phyloP scores from a whole-genome alignment of 1,140 invertebrate species.

The Pristionchus pacificus region DNA sequence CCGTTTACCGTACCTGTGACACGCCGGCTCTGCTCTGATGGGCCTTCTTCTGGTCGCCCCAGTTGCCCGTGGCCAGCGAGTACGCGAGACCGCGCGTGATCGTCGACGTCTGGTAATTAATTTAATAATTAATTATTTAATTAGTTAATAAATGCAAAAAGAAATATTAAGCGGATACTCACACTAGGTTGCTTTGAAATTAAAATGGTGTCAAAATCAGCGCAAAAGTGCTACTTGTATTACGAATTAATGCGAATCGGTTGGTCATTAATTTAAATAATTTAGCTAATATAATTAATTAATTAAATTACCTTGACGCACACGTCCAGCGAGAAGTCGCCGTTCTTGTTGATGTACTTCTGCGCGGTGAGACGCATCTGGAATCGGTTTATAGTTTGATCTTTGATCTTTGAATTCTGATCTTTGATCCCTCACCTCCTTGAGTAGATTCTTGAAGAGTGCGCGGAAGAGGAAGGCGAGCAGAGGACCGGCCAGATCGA shows the following conservation, averaged over 20 bases:
- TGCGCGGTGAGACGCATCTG: conserved; percentile 90
- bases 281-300: no score
- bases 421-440: conserved; percentile 73
- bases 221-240: no score
- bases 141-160: background rate
- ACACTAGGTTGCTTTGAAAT: no score
- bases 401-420: no score
- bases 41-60: conserved; percentile 99
- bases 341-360: conserved; percentile 95
- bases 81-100: conserved; percentile 97
- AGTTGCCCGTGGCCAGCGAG: conserved; percentile 95
- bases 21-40: conserved; percentile 92
- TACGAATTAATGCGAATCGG: no score
- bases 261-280: no score
- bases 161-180: no score
- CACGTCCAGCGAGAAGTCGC: conserved; percentile 93
- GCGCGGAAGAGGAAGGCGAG: conserved; percentile 91
- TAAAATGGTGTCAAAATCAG: no score
- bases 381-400: conserved; percentile 55
- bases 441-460: conserved; percentile 85
- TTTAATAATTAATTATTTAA: background rate
- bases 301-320: no score
- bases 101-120: conserved; percentile 77
- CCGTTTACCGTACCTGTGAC: conserved; percentile 67
- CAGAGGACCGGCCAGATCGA: conserved; percentile 92